These are phyloP conservation scores for Zonitis immaculata DNA, from an alignment of 2,888 invertebrate genomes.

Conservation along the genomic window DNA sequence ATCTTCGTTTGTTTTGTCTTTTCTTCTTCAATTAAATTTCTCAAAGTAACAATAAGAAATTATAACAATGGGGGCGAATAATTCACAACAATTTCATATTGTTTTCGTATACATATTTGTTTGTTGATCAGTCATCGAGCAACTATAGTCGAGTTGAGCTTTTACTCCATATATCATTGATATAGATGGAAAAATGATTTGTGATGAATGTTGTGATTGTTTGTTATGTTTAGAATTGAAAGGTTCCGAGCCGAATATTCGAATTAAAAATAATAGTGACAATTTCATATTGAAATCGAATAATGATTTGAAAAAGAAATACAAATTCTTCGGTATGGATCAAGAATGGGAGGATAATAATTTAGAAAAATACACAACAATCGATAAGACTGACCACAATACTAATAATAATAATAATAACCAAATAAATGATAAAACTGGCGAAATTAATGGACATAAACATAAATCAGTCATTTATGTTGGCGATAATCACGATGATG, in stretches of 20 bases:
- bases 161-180: too few relatives aligned
- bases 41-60: not conserved
- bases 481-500: conserved; percentile 26
- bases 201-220: conserved; percentile 69
- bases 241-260: conserved; percentile 54
- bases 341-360: conserved; percentile 29
- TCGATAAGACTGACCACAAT: conserved; percentile 8
- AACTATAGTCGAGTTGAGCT: not conserved
- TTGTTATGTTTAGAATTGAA: conserved; percentile 70
- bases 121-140: conserved; percentile 8
- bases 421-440: too few relatives aligned
- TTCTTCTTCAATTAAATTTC: not conserved
- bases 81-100: not conserved
- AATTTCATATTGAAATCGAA: conserved; percentile 56
- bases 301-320: conserved; percentile 47
- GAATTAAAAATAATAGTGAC: conserved; percentile 43
- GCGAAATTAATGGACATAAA: conserved; percentile 29
- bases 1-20: too few relatives aligned
- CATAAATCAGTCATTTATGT: conserved; percentile 47
- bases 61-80: not conserved
- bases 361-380: conserved; percentile 44
- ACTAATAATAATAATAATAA: conserved; percentile 7
- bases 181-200: conserved; percentile 53
- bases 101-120: not conserved
- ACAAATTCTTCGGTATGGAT: conserved; percentile 54